Percentiles rank a stretch among this genome's conserved stretches.
Conservation (phyloP, 2,797 vertebrate genomes). For the Uromys caudimaculatus region DNA sequence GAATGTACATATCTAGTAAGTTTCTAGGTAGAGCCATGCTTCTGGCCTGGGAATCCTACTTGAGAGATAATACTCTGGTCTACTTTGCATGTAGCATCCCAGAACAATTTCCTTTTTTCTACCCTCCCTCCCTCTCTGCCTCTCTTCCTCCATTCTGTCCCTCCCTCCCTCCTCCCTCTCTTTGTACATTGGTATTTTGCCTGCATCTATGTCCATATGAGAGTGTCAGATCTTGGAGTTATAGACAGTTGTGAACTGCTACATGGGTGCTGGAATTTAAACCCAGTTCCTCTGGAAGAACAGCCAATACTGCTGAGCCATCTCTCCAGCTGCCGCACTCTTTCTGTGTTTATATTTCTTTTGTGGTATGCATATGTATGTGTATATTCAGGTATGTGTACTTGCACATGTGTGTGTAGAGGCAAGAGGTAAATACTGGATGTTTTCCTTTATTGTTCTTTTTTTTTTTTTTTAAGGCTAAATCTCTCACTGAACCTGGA, state of each 20-base stretch:
- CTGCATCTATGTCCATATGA: background rate
- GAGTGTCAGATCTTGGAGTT: background rate
- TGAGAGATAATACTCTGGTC: background rate
- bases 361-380: background rate
- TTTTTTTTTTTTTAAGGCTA: background rate
- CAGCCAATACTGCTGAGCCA: background rate
- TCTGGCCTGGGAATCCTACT: background rate
- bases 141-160: background rate
- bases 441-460: background rate
- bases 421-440: background rate
- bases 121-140: too few species aligned
- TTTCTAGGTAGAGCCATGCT: background rate
- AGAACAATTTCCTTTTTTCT: background rate
- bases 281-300: background rate
- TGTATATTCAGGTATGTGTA: background rate
- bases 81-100: background rate
- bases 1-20: background rate
- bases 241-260: background rate
- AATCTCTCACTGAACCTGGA: background rate
- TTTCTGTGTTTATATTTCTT: background rate
- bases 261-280: background rate
- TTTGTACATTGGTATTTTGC: background rate
- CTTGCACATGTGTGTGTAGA: background rate
- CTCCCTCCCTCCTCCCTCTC: fast-evolving
- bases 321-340: background rate